phyloP scores from a whole-genome alignment of 2,888 invertebrate species.

The Graphium colonna region DNA sequence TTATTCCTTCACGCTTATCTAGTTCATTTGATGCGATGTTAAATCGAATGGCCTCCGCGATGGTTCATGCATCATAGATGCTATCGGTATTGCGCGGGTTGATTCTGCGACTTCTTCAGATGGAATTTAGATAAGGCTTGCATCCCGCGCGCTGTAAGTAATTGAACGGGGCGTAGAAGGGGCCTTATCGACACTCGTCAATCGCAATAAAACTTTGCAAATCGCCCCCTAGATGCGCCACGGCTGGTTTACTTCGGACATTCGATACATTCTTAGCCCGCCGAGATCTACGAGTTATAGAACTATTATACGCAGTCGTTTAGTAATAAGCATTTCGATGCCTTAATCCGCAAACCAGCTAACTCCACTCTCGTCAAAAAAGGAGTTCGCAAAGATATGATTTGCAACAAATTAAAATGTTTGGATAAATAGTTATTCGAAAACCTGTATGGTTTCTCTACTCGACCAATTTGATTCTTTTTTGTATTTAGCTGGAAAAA shows the following conservation, averaged over 20 bases:
- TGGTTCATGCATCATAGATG: constrained; percentile 24
- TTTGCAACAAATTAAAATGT: too few relatives aligned
- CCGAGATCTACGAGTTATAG: background rate
- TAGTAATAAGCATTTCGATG: too few relatives aligned
- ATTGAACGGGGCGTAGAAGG: constrained; percentile 62
- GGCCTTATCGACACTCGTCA: constrained; percentile 62
- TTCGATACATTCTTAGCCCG: constrained; percentile 1
- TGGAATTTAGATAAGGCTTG: constrained; percentile 67
- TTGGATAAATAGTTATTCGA: too few relatives aligned
- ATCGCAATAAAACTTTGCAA: constrained; percentile 73
- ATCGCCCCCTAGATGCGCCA: constrained; percentile 42
- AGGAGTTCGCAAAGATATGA: too few relatives aligned
- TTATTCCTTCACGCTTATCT: constrained; percentile 47
- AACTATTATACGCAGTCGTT: too few relatives aligned
- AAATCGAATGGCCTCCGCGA: constrained; percentile 49
- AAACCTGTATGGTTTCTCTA: too few relatives aligned
- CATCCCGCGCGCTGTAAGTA: constrained; percentile 62
- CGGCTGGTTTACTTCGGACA: constrained; percentile 13
- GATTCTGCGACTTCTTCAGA: constrained; percentile 57
- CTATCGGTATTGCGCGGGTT: constrained; percentile 26
- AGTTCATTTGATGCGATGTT: constrained; percentile 49
- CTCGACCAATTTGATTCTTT: too few relatives aligned
- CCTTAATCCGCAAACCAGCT: too few relatives aligned
- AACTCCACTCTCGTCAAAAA: too few relatives aligned
- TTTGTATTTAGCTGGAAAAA: too few relatives aligned